Conservation (phyloP, 2,888 invertebrate genomes). For the Agonopterix arenella region DNA sequence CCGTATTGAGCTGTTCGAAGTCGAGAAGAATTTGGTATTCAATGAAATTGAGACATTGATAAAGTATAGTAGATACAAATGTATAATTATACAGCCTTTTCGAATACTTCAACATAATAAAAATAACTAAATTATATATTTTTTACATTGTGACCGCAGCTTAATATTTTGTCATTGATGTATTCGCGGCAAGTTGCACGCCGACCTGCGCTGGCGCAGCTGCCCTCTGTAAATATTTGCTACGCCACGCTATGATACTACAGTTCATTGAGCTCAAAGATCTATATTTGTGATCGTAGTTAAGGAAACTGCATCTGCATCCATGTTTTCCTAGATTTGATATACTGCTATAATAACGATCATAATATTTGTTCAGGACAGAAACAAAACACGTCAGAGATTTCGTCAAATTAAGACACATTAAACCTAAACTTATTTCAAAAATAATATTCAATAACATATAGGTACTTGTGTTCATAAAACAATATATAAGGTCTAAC, state of each 20-base stretch:
- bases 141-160: not conserved
- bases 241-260: conserved; percentile 34
- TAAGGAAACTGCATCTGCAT: conserved; percentile 40
- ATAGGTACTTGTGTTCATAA: too few species aligned
- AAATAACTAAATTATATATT: not conserved
- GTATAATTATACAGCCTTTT: too few species aligned
- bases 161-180: conserved; percentile 45
- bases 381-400: too few species aligned
- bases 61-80: too few species aligned
- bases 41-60: too few species aligned
- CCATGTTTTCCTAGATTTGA: conserved; percentile 7
- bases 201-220: conserved; percentile 34
- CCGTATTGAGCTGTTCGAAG: too few species aligned
- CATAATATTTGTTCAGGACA: not conserved
- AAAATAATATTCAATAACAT: too few species aligned
- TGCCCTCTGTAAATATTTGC: conserved; percentile 61
- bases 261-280: conserved; percentile 57
- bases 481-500: too few species aligned
- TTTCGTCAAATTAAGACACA: too few species aligned
- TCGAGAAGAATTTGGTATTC: too few species aligned
- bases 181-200: conserved; percentile 32
- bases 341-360: not conserved
- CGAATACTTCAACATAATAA: too few species aligned
- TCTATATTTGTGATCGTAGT: conserved; percentile 56
- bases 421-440: too few species aligned